Base-by-base conservation (phyloP, 92 coral and sea anemone species). In the Porites evermanni region DNA sequence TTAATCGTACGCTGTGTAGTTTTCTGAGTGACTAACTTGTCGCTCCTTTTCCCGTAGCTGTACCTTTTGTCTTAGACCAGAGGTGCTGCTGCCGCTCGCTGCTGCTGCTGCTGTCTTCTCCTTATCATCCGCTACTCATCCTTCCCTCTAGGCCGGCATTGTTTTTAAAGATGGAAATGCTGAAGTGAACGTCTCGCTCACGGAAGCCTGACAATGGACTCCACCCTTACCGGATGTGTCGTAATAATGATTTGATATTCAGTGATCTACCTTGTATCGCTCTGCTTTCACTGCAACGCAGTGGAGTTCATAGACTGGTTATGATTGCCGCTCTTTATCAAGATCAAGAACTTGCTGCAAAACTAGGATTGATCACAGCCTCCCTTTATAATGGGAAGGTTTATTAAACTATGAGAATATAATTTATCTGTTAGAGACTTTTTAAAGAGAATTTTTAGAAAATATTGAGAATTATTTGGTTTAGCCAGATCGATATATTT, bases 91-190 rank as follows among this genome's bases (percentile, higher is more conserved):
- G 47, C 32, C 32, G 32, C 32, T 1, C 32, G 32, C 44, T 38
- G 6, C 44, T 38, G 44, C 44, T 38, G 44, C 47, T 38, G 47
- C 47, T 72, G 56, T 9, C 63, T 29, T 38, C 68, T 38, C 79
- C 73, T 81, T 60, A 81, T 38, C 47, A 38, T 63, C 80, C 71
- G 64, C 64, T 74, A 58, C 86, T 84, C 88, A 74, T 84, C 81
- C 77, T 51, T 74, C 73, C 82, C 83, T 75, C 53, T 85, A 91
- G 92, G 79, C 94, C 74, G 88, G 90, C 66, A 38, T 88, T 51
- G 14, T 88, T 59, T 88, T 79, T 70, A 70, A 70, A 56, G 90
- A 85, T 64, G 94, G 92, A 66, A 77, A 82, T 59, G 85, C 92
- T 12, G 94, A 92, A 53, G 53, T 90, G 78, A 75, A 71, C 78